Conservation (phyloP, 2,888 invertebrate genomes). For the Amaurobius ferox region DNA sequence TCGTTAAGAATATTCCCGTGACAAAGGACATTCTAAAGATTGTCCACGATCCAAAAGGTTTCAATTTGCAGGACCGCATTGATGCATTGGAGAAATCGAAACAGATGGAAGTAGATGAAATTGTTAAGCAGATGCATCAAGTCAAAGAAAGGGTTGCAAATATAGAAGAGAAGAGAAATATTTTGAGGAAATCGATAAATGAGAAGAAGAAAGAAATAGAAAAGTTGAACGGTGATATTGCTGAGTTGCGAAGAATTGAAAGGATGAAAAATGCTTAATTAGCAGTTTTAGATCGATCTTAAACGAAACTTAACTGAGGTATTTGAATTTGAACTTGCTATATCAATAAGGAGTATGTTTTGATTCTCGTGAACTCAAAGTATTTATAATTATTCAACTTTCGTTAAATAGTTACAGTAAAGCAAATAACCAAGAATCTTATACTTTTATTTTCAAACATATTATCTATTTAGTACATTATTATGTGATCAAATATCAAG, state of each 20-base stretch:
- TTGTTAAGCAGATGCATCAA: constrained; percentile 30
- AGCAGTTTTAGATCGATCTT: too few species aligned
- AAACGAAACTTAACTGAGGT: too few species aligned
- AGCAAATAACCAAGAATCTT: too few species aligned
- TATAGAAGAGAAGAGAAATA: constrained; percentile 19
- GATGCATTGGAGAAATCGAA: constrained; percentile 26
- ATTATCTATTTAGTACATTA: too few species aligned
- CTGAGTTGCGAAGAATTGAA: constrained; percentile 26
- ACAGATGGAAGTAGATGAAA: constrained; percentile 26
- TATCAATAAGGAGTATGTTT: too few species aligned
- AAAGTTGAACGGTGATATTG: constrained; percentile 36
- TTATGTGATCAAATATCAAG: too few species aligned
- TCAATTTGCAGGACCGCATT: constrained; percentile 15
- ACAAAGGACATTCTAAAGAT: constrained; percentile 36
- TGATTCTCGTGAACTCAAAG: too few species aligned
- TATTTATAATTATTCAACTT: too few species aligned
- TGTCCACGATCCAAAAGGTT: constrained; percentile 25
- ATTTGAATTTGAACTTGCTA: too few species aligned
- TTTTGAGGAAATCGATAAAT: constrained; percentile 31
- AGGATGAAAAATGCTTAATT: too few species aligned
- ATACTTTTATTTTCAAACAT: too few species aligned
- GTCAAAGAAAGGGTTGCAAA: neutral
- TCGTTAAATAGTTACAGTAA: too few species aligned
- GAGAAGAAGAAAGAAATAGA: constrained; percentile 34
- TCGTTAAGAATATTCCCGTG: neutral